Conservation (phyloP, 30 jellyfish, hydroid and myxozoan genomes). For the Morbakka virulenta region DNA sequence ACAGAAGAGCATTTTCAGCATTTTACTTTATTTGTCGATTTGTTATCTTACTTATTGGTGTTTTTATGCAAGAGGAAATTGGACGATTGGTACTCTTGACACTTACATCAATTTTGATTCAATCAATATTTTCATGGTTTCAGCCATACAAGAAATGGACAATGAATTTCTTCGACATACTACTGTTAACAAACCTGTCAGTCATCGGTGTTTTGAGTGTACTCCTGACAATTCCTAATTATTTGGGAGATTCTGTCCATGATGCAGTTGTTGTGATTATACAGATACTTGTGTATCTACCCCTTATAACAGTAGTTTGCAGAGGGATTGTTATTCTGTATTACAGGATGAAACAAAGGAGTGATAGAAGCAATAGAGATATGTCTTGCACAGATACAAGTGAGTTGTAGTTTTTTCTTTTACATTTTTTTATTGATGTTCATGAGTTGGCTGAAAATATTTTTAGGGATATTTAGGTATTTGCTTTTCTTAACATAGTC, state of each 20-base stretch:
- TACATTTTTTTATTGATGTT: too few relatives aligned
- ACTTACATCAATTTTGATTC: conserved; percentile 55
- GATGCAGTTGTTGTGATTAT: not conserved
- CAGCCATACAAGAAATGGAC: conserved; percentile 83
- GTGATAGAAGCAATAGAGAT: too few relatives aligned
- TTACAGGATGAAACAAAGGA: not conserved
- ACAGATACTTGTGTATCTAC: conserved; percentile 54
- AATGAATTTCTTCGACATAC: conserved; percentile 80
- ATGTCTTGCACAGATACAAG: too few relatives aligned
- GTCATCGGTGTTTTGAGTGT: conserved; percentile 62
- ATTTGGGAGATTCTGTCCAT: conserved; percentile 14
- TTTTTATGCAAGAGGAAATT: conserved; percentile 62
- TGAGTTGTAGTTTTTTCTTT: too few relatives aligned
- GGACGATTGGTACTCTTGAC: conserved; percentile 67
- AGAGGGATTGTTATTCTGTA: conserved; percentile 14
- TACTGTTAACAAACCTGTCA: conserved; percentile 65
- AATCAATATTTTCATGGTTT: conserved; percentile 55
- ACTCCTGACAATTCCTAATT: conserved; percentile 70
- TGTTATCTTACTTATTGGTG: conserved; percentile 44
- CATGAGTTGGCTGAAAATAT: too few relatives aligned
- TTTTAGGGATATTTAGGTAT: too few relatives aligned
- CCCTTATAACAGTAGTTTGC: conserved; percentile 34
- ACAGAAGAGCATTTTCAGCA: conserved; percentile 66
- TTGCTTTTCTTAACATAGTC: too few relatives aligned
- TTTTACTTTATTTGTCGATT: conserved; percentile 84